phyloP scores from a whole-genome alignment of 2,888 invertebrate genomes.

The Sarcophaga subvicina region DNA sequence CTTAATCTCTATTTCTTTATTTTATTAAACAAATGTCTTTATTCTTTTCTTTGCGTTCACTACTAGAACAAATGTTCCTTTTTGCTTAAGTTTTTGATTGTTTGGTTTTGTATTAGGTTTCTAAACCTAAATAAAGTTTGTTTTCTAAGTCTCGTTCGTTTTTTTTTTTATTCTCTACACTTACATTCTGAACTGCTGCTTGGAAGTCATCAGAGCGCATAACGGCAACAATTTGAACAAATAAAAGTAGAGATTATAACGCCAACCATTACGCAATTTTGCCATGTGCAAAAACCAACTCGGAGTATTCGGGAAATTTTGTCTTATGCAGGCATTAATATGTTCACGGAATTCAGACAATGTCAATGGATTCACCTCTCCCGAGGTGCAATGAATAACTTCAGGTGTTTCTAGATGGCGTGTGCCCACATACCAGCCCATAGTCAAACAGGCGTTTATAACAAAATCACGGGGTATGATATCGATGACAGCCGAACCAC shows the following conservation, averaged over 20 bases:
- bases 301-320: slow-evolving; percentile 79
- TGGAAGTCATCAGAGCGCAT: slow-evolving; percentile 73
- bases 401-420: slow-evolving; percentile 79
- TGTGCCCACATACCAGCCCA: slow-evolving; percentile 82
- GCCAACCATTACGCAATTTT: slow-evolving; percentile 81
- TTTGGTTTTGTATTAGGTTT: too few relatives aligned
- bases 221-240: slow-evolving; percentile 80
- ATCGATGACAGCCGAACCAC: slow-evolving; percentile 79
- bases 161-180: slow-evolving; percentile 57
- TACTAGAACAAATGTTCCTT: too few relatives aligned
- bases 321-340: slow-evolving; percentile 79
- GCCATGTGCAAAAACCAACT: slow-evolving; percentile 80
- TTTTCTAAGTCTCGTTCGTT: background rate
- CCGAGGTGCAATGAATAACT: slow-evolving; percentile 82
- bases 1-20: too few relatives aligned
- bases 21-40: too few relatives aligned
- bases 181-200: slow-evolving; percentile 78
- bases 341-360: slow-evolving; percentile 78
- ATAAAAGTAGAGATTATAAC: slow-evolving; percentile 81
- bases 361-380: slow-evolving; percentile 81
- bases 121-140: too few relatives aligned
- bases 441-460: slow-evolving; percentile 80
- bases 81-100: too few relatives aligned
- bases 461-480: slow-evolving; percentile 82
- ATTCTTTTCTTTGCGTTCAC: too few relatives aligned